Evolutionary conservation across 1,140 invertebrate species (phyloP).

Genomic region (Drosophila kurseongensis): DNA sequence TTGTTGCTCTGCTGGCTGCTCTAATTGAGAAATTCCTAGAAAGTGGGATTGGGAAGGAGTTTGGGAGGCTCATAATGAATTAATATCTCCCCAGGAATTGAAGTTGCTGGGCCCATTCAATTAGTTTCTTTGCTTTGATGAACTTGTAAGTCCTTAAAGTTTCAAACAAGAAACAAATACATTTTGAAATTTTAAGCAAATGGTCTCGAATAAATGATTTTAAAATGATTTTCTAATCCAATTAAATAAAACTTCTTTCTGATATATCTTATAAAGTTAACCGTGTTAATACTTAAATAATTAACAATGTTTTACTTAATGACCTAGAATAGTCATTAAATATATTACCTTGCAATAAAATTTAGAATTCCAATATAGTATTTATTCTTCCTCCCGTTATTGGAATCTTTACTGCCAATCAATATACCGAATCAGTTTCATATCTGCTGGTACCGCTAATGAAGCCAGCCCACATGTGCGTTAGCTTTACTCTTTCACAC

Average conservation of each 20-base stretch:
- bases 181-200: too few species aligned
- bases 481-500: conserved; percentile 17
- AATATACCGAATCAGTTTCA: conserved; percentile 8
- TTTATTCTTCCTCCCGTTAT: neutral
- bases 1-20: conserved; percentile 62
- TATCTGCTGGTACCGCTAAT: conserved; percentile 45
- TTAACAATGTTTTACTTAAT: too few species aligned
- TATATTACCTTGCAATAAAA: too few species aligned
- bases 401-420: conserved; percentile 6
- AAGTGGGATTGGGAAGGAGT: neutral
- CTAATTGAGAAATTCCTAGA: conserved; percentile 67
- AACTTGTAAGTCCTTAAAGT: neutral
- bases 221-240: too few species aligned
- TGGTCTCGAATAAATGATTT: too few species aligned
- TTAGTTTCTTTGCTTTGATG: neutral
- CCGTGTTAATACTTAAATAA: too few species aligned
- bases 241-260: too few species aligned
- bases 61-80: neutral
- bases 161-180: neutral
- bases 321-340: too few species aligned
- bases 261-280: too few species aligned
- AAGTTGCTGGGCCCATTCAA: neutral
- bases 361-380: too few species aligned
- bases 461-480: conserved; percentile 53
- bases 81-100: neutral